These are phyloP conservation scores for Diorhabda sublineata DNA, from an alignment of 1,140 invertebrate genomes.

Conservation along the genomic window DNA sequence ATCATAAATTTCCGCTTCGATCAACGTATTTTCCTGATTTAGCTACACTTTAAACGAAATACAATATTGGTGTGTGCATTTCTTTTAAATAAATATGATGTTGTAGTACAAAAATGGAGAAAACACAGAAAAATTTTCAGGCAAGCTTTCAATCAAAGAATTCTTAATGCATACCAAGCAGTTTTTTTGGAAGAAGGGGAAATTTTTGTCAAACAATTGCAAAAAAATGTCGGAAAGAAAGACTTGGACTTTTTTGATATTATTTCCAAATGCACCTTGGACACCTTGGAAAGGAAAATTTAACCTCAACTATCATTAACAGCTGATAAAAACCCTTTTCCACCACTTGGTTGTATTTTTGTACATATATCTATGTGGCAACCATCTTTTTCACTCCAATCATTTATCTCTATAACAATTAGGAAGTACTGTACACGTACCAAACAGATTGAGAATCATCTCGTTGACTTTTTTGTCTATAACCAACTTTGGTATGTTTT, in stretches of 20 bases:
- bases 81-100: background rate
- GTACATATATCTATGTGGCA: no score
- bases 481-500: no score
- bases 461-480: no score
- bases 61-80: background rate
- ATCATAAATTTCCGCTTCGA: background rate
- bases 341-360: no score
- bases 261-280: constrained; percentile 63
- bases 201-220: constrained; percentile 55
- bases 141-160: constrained; percentile 71
- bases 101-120: constrained; percentile 61
- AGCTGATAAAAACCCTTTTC: no score
- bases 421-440: no score
- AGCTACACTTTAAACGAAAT: background rate
- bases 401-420: no score
- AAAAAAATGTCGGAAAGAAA: constrained; percentile 45
- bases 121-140: constrained; percentile 63
- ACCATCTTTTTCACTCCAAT: no score
- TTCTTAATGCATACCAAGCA: constrained; percentile 67
- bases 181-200: constrained; percentile 64
- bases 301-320: no score
- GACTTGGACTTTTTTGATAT: constrained; percentile 59
- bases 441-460: no score
- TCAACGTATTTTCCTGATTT: background rate
- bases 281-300: constrained; percentile 47